Conservation (phyloP, 2,797 vertebrate genomes). For the Catamblyrhynchus diadema region DNA sequence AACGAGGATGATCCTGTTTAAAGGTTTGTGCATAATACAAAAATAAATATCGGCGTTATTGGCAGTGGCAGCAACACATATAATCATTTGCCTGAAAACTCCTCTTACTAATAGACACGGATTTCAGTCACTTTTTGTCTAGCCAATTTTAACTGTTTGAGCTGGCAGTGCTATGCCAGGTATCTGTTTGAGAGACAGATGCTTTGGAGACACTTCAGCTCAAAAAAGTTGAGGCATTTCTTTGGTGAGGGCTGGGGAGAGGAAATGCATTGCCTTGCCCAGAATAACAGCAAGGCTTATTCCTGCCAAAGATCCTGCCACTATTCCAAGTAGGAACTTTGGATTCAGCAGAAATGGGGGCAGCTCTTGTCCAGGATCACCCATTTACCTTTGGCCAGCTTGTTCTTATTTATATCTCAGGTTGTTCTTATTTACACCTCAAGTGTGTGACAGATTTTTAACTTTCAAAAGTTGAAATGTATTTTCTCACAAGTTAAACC, state of each 20-base stretch:
- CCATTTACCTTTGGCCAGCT: background rate
- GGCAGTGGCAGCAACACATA: background rate
- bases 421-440: background rate
- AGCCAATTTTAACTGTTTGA: constrained; percentile 46
- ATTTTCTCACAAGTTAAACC: background rate
- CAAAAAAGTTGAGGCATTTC: constrained; percentile 38
- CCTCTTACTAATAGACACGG: background rate
- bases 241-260: constrained; percentile 1
- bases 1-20: background rate
- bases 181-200: constrained; percentile 52
- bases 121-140: constrained; percentile 33
- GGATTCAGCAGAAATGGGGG: background rate
- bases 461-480: background rate
- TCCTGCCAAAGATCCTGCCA: background rate
- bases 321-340: background rate
- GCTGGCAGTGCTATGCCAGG: constrained; percentile 31
- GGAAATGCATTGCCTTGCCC: constrained; percentile 24
- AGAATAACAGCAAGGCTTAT: constrained; percentile 25
- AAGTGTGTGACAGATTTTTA: background rate
- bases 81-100: background rate
- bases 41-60: background rate
- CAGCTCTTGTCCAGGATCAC: background rate
- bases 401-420: background rate
- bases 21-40: background rate
- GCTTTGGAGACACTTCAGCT: constrained; percentile 53